These are phyloP conservation scores for Craniophora ligustri DNA, from an alignment of 2,888 invertebrate genomes.

Conservation along the genomic window DNA sequence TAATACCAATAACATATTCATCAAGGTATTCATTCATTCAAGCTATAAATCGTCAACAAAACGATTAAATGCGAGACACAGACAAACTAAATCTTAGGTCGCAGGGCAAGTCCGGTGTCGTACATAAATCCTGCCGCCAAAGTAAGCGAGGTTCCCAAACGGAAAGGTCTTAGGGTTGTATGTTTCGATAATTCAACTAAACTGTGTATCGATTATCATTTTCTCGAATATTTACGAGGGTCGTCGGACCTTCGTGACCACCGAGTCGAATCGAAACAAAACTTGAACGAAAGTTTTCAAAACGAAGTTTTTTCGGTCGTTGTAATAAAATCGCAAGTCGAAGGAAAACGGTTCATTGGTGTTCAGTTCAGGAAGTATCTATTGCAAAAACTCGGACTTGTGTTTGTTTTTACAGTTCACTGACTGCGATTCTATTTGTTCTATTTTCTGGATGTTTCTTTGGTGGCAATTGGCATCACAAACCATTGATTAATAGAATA, in stretches of 20 bases:
- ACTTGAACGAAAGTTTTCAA: slow-evolving; percentile 21
- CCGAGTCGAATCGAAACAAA: slow-evolving; percentile 27
- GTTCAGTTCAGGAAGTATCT: slow-evolving; percentile 26
- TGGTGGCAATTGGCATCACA: slow-evolving; percentile 3
- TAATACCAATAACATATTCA: too few relatives aligned
- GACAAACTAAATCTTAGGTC: slow-evolving; percentile 31
- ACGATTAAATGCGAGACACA: slow-evolving; percentile 22
- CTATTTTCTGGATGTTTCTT: slow-evolving; percentile 21
- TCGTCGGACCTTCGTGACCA: slow-evolving; percentile 35
- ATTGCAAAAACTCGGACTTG: slow-evolving; percentile 31
- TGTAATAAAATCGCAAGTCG: slow-evolving; percentile 34
- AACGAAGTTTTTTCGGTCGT: slow-evolving; percentile 18
- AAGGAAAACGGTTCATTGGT: slow-evolving; percentile 26
- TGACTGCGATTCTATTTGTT: slow-evolving; percentile 26
- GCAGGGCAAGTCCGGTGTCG: slow-evolving; percentile 24
- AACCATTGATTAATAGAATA: slow-evolving; percentile 11
- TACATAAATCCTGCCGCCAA: slow-evolving; percentile 36
- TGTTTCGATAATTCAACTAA: slow-evolving; percentile 41
- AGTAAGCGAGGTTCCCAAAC: slow-evolving; percentile 8
- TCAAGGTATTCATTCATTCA: too few relatives aligned
- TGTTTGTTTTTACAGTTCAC: slow-evolving; percentile 37
- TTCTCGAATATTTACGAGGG: slow-evolving; percentile 44
- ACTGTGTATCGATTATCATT: slow-evolving; percentile 47
- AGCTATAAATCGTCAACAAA: slow-evolving; percentile 20
- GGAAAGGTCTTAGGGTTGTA: slow-evolving; percentile 25